phyloP scores from a whole-genome alignment of 2,797 vertebrate species.

The Pangasius djambal region DNA sequence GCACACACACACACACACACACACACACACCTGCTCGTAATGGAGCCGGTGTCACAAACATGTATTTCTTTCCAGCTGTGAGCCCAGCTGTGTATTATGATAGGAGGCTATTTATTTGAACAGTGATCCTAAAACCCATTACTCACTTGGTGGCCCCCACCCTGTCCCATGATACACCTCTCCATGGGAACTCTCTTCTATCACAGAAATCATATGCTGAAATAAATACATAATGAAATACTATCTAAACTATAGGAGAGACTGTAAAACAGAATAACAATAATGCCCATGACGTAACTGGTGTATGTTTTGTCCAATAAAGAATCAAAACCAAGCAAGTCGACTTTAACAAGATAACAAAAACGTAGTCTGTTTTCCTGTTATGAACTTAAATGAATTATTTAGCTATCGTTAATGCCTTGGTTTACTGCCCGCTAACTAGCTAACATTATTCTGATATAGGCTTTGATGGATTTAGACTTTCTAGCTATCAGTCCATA shows the following conservation, averaged over 20 bases:
- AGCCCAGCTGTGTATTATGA: conserved; percentile 58
- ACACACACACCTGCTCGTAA: conserved; percentile 28
- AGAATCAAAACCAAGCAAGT: background rate
- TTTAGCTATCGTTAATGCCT: background rate
- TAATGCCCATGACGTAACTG: background rate
- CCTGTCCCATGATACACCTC: conserved; percentile 60
- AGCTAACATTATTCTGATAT: background rate
- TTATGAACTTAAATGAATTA: background rate
- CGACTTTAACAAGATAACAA: background rate
- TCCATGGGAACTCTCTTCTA: background rate
- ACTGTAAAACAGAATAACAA: background rate
- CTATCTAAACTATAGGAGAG: background rate
- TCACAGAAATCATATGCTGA: background rate
- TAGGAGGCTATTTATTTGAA: conserved; percentile 66
- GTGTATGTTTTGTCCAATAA: background rate
- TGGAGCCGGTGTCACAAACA: conserved; percentile 49
- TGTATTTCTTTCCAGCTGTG: conserved; percentile 73
- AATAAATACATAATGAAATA: conserved; percentile 5
- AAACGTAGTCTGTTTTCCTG: background rate
- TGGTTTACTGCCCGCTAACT: background rate
- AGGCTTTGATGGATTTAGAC: background rate
- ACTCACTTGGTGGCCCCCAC: conserved; percentile 40
- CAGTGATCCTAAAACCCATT: conserved; percentile 49
- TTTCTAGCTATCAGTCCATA: background rate
- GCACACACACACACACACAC: background rate